A percentile compares a stretch with the other conserved stretches of the same genome.
phyloP scores from a whole-genome alignment of 2,797 vertebrate species.

The Okamejei kenojei region DNA sequence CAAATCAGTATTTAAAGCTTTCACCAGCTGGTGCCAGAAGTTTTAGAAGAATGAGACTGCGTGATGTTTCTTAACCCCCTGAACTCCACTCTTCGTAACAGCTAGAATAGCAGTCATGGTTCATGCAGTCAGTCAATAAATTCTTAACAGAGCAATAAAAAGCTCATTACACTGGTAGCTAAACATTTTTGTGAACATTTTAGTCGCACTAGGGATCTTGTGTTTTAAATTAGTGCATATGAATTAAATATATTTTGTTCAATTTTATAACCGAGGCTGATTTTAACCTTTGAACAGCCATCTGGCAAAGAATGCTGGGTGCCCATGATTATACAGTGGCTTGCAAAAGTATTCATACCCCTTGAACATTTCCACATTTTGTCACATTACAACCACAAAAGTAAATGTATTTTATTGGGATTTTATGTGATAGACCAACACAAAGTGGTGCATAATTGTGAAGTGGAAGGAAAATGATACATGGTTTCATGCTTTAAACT shows the following conservation, averaged over 20 bases:
- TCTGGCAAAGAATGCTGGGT: neutral
- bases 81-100: slow-evolving; percentile 58
- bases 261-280: neutral
- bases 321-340: neutral
- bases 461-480: too few relatives aligned
- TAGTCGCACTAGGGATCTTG: neutral
- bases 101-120: neutral
- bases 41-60: slow-evolving; percentile 62
- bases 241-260: neutral
- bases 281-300: neutral
- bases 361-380: too few relatives aligned
- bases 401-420: too few relatives aligned
- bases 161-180: neutral
- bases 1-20: slow-evolving; percentile 85
- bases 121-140: neutral
- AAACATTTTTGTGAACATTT: neutral
- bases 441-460: too few relatives aligned
- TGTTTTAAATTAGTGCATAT: neutral
- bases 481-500: too few relatives aligned
- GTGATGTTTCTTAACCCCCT: slow-evolving; percentile 77
- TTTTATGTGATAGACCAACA: too few relatives aligned
- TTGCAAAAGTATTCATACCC: too few relatives aligned
- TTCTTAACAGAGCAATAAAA: neutral
- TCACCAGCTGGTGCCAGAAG: slow-evolving; percentile 68
- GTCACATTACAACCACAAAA: too few relatives aligned